These are phyloP conservation scores for Mormyrus hasselquistii DNA, from an alignment of 2,797 vertebrate species.

Conservation along the genomic window DNA sequence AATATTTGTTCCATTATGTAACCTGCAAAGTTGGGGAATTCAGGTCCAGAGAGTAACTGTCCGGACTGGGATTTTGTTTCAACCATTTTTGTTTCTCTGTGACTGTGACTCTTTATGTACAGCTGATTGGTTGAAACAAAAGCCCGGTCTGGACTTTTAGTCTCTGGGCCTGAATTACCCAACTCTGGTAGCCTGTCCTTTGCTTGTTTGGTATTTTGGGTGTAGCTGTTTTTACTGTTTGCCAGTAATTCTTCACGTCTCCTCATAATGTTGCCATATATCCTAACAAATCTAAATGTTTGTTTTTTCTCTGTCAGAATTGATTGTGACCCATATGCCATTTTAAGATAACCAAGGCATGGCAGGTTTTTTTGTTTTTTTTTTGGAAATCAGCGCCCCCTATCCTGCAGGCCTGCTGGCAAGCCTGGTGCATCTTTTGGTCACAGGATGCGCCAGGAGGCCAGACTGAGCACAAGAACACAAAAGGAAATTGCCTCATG, in stretches of 20 bases:
- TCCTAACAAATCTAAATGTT: not conserved
- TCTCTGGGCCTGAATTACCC: not conserved
- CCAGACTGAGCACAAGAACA: not conserved
- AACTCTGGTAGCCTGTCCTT: not conserved
- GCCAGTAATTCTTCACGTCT: not conserved
- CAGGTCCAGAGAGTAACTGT: not conserved
- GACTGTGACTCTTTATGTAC: not conserved
- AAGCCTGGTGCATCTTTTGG: not conserved
- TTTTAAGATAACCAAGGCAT: not conserved
- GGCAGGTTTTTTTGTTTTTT: not conserved
- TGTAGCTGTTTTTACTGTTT: not conserved
- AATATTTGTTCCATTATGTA: not conserved
- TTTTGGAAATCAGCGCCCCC: not conserved
- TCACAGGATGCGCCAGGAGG: not conserved
- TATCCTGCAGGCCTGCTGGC: not conserved
- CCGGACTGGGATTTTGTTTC: not conserved
- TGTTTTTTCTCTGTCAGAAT: not conserved
- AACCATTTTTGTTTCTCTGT: no score
- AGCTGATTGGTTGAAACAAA: not conserved
- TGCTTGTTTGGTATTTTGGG: not conserved
- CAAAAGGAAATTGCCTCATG: slow-evolving; percentile 1
- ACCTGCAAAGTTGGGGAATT: not conserved
- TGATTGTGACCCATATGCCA: not conserved
- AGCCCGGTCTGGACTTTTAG: not conserved
- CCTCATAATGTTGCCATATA: not conserved